phyloP scores from a whole-genome alignment of 1,140 invertebrate genomes.

The Trichonephila clavipes region DNA sequence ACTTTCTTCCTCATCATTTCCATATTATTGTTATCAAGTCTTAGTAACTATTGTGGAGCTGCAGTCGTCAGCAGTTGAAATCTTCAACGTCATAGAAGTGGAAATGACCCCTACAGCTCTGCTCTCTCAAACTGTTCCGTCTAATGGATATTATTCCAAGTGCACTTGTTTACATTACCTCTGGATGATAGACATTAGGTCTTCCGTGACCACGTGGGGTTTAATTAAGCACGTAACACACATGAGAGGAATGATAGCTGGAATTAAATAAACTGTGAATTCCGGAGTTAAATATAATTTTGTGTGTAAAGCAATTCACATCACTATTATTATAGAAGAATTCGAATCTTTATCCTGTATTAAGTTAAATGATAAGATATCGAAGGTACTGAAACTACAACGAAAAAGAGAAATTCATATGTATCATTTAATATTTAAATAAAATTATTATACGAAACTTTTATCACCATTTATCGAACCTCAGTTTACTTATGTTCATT shows the following conservation, averaged over 20 bases:
- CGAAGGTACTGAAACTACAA: too few relatives aligned
- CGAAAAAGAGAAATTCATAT: too few relatives aligned
- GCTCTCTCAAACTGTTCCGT: background rate
- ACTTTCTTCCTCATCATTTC: too few relatives aligned
- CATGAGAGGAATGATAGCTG: background rate
- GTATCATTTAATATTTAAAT: too few relatives aligned
- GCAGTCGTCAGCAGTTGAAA: background rate
- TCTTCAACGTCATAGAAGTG: background rate
- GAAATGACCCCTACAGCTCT: background rate
- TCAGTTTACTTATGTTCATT: too few relatives aligned
- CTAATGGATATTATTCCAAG: slow-evolving; percentile 41
- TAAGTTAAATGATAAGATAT: background rate
- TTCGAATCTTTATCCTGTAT: background rate
- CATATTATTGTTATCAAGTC: too few relatives aligned
- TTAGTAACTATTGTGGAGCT: background rate
- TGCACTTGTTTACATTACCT: slow-evolving; percentile 44
- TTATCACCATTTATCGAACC: too few relatives aligned
- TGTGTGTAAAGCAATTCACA: too few relatives aligned
- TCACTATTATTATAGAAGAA: too few relatives aligned
- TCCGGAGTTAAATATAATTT: background rate
- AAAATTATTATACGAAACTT: too few relatives aligned
- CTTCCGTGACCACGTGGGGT: background rate
- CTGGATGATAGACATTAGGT: slow-evolving; percentile 42
- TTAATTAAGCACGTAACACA: slow-evolving; percentile 43
- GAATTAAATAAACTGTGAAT: slow-evolving; percentile 10